These are phyloP conservation scores for Meiosimyza platycephala DNA, from an alignment of 2,888 invertebrate species.

Conservation along the genomic window DNA sequence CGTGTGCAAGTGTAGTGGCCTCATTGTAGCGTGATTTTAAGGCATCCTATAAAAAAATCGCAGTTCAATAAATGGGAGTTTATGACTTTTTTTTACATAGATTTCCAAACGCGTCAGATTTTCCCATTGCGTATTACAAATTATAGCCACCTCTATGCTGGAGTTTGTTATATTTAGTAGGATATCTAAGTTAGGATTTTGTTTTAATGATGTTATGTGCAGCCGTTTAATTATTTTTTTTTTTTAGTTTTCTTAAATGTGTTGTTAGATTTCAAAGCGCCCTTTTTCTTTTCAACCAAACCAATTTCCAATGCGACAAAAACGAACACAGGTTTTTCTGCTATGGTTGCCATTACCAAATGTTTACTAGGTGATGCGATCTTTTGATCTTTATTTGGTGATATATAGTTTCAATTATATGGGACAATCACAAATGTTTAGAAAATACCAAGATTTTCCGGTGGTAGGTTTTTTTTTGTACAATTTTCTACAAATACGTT, in stretches of 20 bases:
- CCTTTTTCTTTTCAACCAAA: no score
- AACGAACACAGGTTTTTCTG: no score
- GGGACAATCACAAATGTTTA: slow-evolving; percentile 25
- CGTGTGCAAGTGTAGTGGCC: slow-evolving; percentile 45
- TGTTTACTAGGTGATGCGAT: background rate
- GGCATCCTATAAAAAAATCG: slow-evolving; percentile 51
- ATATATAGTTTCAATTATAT: background rate
- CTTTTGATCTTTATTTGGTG: background rate
- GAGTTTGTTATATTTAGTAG: no score
- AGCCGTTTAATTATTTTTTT: no score
- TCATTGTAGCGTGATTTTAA: slow-evolving; percentile 54
- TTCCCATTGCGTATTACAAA: background rate
- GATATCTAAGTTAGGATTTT: no score
- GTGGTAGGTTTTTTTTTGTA: background rate
- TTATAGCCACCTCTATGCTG: no score
- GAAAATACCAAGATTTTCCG: slow-evolving; percentile 32
- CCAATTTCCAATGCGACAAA: background rate
- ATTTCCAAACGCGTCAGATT: slow-evolving; percentile 10
- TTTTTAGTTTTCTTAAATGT: no score
- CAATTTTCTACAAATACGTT: slow-evolving; percentile 21
- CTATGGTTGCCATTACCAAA: background rate
- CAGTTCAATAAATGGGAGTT: background rate
- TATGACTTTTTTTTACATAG: background rate
- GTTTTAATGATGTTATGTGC: no score
- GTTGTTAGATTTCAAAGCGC: no score